A percentile compares a stretch with the other conserved stretches of the same genome.
Conservation (phyloP, 1,140 invertebrate species). For the Panagrolaimus sp. region DNA sequence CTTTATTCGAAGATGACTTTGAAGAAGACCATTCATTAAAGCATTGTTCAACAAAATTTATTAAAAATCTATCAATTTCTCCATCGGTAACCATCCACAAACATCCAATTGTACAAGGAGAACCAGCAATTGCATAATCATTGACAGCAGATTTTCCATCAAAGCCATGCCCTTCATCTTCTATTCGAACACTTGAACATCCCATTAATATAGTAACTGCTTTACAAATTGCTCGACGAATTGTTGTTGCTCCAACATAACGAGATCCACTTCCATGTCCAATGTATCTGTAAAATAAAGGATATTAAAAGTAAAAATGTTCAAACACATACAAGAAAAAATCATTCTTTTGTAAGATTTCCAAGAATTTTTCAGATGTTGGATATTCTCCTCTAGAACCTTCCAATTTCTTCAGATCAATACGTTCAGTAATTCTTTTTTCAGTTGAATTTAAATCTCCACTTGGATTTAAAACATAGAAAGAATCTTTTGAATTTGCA, state of each 20-base stretch:
- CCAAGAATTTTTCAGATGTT: slow-evolving; percentile 18
- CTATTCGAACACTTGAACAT: slow-evolving; percentile 49
- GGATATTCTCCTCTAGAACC: slow-evolving; percentile 43
- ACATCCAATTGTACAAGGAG: slow-evolving; percentile 52
- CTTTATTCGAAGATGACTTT: too few relatives aligned
- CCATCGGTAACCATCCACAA: slow-evolving; percentile 56
- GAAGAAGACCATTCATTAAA: too few relatives aligned
- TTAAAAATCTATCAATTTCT: slow-evolving; percentile 33
- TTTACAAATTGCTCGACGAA: slow-evolving; percentile 40
- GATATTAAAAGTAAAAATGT: slow-evolving; percentile 15
- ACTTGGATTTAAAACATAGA: slow-evolving; percentile 52
- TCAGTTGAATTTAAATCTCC: slow-evolving; percentile 48
- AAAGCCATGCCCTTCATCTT: slow-evolving; percentile 40
- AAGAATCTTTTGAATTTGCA: slow-evolving; percentile 47
- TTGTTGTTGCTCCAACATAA: slow-evolving; percentile 33
- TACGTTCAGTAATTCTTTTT: slow-evolving; percentile 33
- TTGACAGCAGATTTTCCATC: slow-evolving; percentile 46
- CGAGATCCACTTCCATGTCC: slow-evolving; percentile 50
- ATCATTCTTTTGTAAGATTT: slow-evolving; percentile 36
- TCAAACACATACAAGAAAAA: slow-evolving; percentile 47
- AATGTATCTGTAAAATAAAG: slow-evolving; percentile 42
- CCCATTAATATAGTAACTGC: slow-evolving; percentile 54
- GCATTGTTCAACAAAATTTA: too few relatives aligned
- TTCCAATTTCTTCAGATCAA: slow-evolving; percentile 38
- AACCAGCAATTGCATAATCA: slow-evolving; percentile 47